These are phyloP conservation scores for Lasioglossum figueresi DNA, from an alignment of 2,888 invertebrate genomes.

Conservation along the genomic window DNA sequence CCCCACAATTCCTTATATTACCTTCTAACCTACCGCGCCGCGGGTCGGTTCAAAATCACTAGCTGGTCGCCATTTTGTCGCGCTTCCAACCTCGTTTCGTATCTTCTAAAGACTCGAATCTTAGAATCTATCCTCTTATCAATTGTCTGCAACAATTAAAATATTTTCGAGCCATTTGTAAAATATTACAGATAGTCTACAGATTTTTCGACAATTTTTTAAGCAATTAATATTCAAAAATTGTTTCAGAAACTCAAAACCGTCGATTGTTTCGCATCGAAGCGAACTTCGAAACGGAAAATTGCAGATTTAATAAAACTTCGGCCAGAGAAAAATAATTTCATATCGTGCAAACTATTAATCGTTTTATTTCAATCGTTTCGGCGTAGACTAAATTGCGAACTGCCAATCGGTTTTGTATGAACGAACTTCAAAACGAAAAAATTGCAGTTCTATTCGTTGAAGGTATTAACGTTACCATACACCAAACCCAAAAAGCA, in stretches of 20 bases:
- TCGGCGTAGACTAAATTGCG: background rate
- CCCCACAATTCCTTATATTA: background rate
- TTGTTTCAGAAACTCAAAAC: background rate
- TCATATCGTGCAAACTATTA: background rate
- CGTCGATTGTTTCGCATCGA: background rate
- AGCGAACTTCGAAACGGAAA: background rate
- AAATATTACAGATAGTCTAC: background rate
- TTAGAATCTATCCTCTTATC: background rate
- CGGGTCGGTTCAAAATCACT: background rate
- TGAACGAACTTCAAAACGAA: background rate
- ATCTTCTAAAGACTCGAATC: background rate
- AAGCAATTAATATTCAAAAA: background rate
- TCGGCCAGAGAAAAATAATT: background rate
- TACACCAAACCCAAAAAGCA: background rate
- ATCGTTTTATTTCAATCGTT: background rate
- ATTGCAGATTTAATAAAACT: background rate
- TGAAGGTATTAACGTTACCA: background rate
- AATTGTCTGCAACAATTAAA: background rate
- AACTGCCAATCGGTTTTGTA: background rate
- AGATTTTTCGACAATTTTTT: background rate
- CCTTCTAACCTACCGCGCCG: background rate
- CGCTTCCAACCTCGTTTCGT: background rate
- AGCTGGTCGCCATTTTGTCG: background rate
- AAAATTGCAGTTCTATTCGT: background rate
- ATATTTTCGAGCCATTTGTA: background rate